A percentile compares a stretch with the other conserved stretches of the same genome.
phyloP scores from a whole-genome alignment of 2,888 invertebrate genomes.

The Epsilonema sp. region DNA sequence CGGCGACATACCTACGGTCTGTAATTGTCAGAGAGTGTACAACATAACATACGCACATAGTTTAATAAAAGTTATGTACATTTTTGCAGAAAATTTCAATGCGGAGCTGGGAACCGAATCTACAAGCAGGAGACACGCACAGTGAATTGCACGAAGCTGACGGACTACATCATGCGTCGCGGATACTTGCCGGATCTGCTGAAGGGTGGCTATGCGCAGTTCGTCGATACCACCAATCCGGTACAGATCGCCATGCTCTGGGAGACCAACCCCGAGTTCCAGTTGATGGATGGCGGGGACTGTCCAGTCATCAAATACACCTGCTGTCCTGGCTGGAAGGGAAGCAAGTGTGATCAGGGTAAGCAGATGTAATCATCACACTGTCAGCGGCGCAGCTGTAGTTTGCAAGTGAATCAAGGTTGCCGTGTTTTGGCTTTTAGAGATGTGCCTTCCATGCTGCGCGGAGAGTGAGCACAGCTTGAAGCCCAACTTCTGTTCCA shows the following conservation, averaged over 20 bases:
- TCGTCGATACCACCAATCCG: not conserved
- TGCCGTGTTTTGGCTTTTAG: not conserved
- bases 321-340: not conserved
- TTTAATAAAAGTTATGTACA: no score
- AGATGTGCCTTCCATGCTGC: not conserved
- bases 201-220: not conserved
- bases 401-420: not conserved
- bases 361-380: no score
- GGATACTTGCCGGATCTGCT: not conserved
- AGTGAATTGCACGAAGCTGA: not conserved
- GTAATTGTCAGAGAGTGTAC: no score
- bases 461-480: not conserved
- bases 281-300: not conserved
- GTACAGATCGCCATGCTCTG: not conserved
- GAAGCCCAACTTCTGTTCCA: not conserved
- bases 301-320: not conserved
- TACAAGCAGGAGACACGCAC: no score
- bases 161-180: not conserved
- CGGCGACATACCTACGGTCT: no score
- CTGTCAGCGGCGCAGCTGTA: no score
- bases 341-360: not conserved
- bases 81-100: no score
- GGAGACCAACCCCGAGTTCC: not conserved
- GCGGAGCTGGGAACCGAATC: no score
- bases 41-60: no score